Evolutionary conservation across 2,797 vertebrate species (phyloP).

Genomic region (Apogon hyalosoma): DNA sequence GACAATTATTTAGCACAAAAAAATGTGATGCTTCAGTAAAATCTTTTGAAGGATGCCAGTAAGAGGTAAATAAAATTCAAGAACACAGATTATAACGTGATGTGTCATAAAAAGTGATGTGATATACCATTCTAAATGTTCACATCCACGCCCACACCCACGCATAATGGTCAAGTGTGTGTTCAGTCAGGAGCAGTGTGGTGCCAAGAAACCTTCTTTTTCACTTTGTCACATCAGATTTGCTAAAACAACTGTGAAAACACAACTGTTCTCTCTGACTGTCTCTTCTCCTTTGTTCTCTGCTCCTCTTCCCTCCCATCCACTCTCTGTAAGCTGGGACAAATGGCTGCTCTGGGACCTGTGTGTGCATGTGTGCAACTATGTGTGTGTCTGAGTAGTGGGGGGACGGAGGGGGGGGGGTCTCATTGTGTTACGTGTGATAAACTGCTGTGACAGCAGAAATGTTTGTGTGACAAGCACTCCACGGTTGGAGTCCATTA

Average conservation of each 20-base stretch:
- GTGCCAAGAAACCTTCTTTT: slow-evolving; percentile 83
- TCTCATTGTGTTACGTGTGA: slow-evolving; percentile 74
- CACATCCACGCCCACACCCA: not conserved
- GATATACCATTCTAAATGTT: slow-evolving; percentile 16
- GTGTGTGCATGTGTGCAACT: slow-evolving; percentile 21
- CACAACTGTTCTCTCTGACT: slow-evolving; percentile 83
- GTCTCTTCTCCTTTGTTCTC: slow-evolving; percentile 73
- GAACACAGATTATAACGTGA: not conserved
- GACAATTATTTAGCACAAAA: not conserved
- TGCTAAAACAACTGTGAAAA: slow-evolving; percentile 91
- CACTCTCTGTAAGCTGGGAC: slow-evolving; percentile 73
- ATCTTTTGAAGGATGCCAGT: not conserved
- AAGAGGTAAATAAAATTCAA: not conserved
- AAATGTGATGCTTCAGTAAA: too few relatives aligned
- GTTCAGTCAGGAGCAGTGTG: slow-evolving; percentile 76
- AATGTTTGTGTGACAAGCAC: slow-evolving; percentile 87
- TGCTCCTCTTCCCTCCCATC: slow-evolving; percentile 55
- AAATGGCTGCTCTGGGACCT: slow-evolving; percentile 84
- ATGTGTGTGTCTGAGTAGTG: slow-evolving; percentile 28
- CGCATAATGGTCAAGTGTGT: slow-evolving; percentile 40
- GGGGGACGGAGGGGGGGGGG: slow-evolving; percentile 14
- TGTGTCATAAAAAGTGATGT: slow-evolving; percentile 9
- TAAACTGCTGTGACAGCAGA: slow-evolving; percentile 86
- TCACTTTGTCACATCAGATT: slow-evolving; percentile 91
- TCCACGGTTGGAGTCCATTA: slow-evolving; percentile 79